A percentile compares a stretch with the other conserved stretches of the same genome.
These are phyloP conservation scores for Phenacoccus solenopsis DNA, from an alignment of 1,140 invertebrate genomes.

Conservation along the genomic window DNA sequence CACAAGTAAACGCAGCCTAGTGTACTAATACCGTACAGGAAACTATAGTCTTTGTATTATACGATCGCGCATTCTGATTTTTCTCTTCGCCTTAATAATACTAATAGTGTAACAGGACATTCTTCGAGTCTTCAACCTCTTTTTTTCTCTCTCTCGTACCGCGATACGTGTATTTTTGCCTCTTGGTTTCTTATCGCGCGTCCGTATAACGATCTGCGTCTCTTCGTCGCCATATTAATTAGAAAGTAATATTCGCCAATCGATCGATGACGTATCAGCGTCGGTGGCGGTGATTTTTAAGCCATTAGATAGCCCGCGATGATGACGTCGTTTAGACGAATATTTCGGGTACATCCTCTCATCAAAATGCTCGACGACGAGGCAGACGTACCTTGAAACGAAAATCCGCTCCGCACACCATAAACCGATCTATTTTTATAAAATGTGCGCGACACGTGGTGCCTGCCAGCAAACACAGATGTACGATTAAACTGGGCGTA, in stretches of 20 bases:
- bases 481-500: no score
- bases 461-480: no score
- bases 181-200: neutral
- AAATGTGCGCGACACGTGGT: neutral
- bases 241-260: constrained; percentile 1
- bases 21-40: constrained; percentile 15
- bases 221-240: neutral
- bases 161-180: neutral
- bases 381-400: no score
- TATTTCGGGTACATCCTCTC: no score
- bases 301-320: no score
- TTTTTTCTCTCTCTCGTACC: neutral
- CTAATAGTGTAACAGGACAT: constrained; percentile 17
- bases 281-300: no score
- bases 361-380: no score
- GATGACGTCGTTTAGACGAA: no score
- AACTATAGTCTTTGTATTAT: constrained; percentile 10
- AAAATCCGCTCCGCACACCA: no score
- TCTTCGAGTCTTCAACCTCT: constrained; percentile 10
- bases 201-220: neutral
- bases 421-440: neutral
- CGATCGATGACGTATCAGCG: no score
- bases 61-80: constrained; percentile 13
- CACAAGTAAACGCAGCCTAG: constrained; percentile 5
- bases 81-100: constrained; percentile 18